Base-by-base conservation (phyloP, 1,140 invertebrate genomes). In the Drosophila lowei region DNA sequence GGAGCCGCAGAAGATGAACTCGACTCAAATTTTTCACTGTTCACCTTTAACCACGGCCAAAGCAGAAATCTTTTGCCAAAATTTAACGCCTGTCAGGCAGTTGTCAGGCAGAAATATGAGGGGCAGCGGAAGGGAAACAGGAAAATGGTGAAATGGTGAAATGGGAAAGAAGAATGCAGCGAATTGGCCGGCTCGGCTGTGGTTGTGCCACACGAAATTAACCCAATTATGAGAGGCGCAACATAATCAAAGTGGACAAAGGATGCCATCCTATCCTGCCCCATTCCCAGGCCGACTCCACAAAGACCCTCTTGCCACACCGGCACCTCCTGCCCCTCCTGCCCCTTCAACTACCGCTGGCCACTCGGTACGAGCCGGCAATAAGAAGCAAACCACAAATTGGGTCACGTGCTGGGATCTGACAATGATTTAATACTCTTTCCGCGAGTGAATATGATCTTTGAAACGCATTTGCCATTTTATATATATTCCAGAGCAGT, bases 201-300 rank as follows among this genome's bases (percentile, higher is more conserved):
- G 62, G 60, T 18, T 63, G 65, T 86, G 81, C 74, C 77, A 75
- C 74, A 75, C 57, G 78, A 86, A 76, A 77, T 79, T 88, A 88
- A 88, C 83, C 84, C 83, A 88, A 88, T 88, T 88, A 88, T 88
- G 75, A 76, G 57, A 76, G 71, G 74, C 75, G 74, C 79, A 88
- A 79, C 72, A 88, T 88, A 88, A 88, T 88, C 68, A 79, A 88
- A 83, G 60, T 64, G 67, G 84, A 83, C 83, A 72, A 65, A 50
- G 53, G 72, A 65, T 64, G 61, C 72, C 15, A 47, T 13, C 13
- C 52, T 42, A 62, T 63, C 58, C 46, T 70, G 64, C 64, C 47
- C 34, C 34, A 56, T 47, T 42, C 67, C 15, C 16, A 41, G 34
- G 34, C 34, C 3, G 34, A 38, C 23, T 16, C 0, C 38, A 18